Base-by-base conservation (phyloP, 2,113 vertebrate genomes). In the Corythoichthys intestinalis region DNA sequence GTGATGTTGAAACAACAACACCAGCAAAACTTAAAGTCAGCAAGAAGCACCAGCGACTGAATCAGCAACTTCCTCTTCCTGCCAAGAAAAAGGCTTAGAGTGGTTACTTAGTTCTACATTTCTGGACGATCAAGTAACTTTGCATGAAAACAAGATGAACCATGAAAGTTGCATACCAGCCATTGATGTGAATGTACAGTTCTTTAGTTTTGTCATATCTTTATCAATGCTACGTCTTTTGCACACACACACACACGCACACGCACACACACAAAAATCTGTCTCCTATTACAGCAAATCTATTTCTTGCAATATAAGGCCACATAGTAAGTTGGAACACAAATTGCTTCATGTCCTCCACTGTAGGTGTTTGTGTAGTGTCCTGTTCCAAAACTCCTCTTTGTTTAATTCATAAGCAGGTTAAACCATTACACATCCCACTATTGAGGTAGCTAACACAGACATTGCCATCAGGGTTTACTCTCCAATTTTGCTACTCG, bases 51-150 rank as follows among this genome's bases (percentile, higher is more conserved):
- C 13, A 0, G n/a, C 9, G 38, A 44, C 66, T 48, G 71, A 74
- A 66, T 71, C 73, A 72, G 77, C 72, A 77, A 66, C 60, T 4
- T 58, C 1, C 10, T 12, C 76, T 84, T 85, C 81, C 79, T 78
- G 57, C 4, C 17, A 49, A 65, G 57, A 48, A 35, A 28, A n/a
- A 41, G 4, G 12, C 49, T 47, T 15, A 2, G 38, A 15, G 34
- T 17, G n/a, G 0, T 62, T 67, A 34, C 34, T 17, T 69, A 37
- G 11, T 46, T 2, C 60, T 15, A 28, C 41, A 47, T 47, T 47
- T 63, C 11, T 46, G 65, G 54, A 41, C 13, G 2, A 37, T 10
- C 10, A 63, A 12, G 5, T 46, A 28, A 34, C 41, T 46, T 66
- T 56, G 39, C 4, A 20, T 74, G 39, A 59, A n/a, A 44, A 15